These are phyloP conservation scores for Nephrocerus scutellatus DNA, from an alignment of 2,888 invertebrate species.

Conservation along the genomic window DNA sequence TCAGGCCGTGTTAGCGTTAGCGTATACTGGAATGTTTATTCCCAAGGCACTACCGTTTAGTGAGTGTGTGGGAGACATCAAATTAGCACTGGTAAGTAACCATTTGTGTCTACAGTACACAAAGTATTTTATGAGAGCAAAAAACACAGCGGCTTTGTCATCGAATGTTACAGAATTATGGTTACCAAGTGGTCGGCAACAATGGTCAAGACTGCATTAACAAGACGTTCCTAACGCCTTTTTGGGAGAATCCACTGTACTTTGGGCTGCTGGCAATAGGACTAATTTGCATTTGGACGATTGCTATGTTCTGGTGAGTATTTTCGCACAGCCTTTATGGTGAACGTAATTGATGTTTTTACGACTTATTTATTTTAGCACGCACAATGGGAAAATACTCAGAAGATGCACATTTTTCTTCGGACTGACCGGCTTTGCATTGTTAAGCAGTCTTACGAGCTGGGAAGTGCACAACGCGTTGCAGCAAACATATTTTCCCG, in stretches of 20 bases:
- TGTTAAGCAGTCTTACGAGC: constrained; percentile 40
- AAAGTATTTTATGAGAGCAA: background rate
- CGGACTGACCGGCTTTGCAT: constrained; percentile 36
- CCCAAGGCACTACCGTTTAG: constrained; percentile 43
- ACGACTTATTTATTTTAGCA: constrained; percentile 29
- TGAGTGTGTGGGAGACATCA: constrained; percentile 41
- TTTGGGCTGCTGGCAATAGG: constrained; percentile 44
- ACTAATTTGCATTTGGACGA: constrained; percentile 44
- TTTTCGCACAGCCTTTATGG: too few species aligned
- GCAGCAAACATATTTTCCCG: constrained; percentile 38
- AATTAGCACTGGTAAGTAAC: constrained; percentile 34
- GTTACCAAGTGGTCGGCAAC: constrained; percentile 37
- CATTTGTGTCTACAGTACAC: background rate
- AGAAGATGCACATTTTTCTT: constrained; percentile 41
- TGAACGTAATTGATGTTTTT: too few species aligned
- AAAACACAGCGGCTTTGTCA: background rate
- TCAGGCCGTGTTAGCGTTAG: constrained; percentile 44
- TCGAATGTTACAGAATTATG: constrained; percentile 30
- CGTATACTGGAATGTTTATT: constrained; percentile 44
- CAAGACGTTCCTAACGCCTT: constrained; percentile 44
- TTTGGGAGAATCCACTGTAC: constrained; percentile 46
- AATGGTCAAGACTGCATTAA: constrained; percentile 45
- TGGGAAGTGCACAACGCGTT: constrained; percentile 45
- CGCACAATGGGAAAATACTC: constrained; percentile 44
- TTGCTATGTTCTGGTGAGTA: constrained; percentile 44